phyloP scores from a whole-genome alignment of 2,113 vertebrate species.

The Nanorana parkeri region DNA sequence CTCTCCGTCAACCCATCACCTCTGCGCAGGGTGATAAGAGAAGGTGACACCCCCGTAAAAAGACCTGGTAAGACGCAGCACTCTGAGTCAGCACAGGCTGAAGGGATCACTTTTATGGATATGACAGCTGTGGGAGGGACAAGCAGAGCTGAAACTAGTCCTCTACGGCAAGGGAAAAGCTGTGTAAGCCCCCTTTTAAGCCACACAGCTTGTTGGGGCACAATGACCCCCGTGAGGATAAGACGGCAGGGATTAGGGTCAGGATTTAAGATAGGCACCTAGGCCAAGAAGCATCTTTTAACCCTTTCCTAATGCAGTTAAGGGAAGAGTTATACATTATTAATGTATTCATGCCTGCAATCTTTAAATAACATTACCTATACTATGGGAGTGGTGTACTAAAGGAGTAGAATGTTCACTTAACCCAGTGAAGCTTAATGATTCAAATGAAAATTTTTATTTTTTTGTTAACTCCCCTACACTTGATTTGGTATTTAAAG shows the following conservation, averaged over 20 bases:
- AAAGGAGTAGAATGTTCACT: too few species aligned
- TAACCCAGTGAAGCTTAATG: too few species aligned
- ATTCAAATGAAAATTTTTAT: too few species aligned
- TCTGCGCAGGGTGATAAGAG: constrained; percentile 19
- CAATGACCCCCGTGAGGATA: constrained; percentile 49
- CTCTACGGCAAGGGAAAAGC: constrained; percentile 35
- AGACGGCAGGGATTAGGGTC: constrained; percentile 49
- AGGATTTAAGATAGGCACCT: constrained; percentile 36
- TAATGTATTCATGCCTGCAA: too few species aligned
- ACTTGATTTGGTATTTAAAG: too few species aligned
- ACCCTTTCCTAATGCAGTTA: neutral
- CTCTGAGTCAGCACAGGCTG: constrained; percentile 57
- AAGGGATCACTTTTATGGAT: constrained; percentile 52
- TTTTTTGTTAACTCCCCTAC: too few species aligned
- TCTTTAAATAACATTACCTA: too few species aligned
- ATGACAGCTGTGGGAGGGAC: constrained; percentile 47
- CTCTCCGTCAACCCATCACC: constrained; percentile 19
- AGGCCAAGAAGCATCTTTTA: constrained; percentile 11
- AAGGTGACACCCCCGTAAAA: constrained; percentile 53
- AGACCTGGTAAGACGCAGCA: constrained; percentile 48
- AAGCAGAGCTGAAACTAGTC: constrained; percentile 35
- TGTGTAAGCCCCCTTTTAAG: constrained; percentile 44
- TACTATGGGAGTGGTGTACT: too few species aligned
- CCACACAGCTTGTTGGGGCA: constrained; percentile 31
- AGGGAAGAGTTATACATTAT: too few species aligned